Conservation (phyloP, 1,140 invertebrate species). For the Drosophila kurseongensis region DNA sequence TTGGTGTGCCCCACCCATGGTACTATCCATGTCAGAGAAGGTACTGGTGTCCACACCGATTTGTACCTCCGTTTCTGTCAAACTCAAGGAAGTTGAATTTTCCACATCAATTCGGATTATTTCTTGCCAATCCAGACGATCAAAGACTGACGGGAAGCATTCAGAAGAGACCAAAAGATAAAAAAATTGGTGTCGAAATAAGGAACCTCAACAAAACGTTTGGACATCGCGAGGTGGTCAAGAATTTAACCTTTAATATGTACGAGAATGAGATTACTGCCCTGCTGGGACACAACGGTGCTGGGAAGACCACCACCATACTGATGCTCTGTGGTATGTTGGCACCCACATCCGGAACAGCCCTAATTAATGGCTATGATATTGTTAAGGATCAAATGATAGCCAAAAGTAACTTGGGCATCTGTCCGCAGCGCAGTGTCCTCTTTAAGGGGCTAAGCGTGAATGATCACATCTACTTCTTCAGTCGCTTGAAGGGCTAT, state of each 20-base stretch:
- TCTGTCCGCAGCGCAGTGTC: conserved; percentile 98
- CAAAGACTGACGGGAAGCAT: conserved; percentile 58
- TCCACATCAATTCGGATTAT: neutral
- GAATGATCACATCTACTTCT: conserved; percentile 94
- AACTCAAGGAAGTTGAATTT: neutral
- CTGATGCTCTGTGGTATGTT: conserved; percentile 91
- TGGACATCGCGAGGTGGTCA: conserved; percentile 88
- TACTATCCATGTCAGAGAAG: conserved; percentile 89
- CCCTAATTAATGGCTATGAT: conserved; percentile 88
- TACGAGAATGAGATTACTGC: conserved; percentile 88
- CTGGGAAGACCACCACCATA: conserved; percentile 91
- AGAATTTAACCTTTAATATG: conserved; percentile 89
- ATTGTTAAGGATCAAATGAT: conserved; percentile 86
- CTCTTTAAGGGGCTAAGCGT: conserved; percentile 96
- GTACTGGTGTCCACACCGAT: conserved; percentile 83
- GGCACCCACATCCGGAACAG: conserved; percentile 88
- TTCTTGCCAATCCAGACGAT: neutral
- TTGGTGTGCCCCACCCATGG: conserved; percentile 89
- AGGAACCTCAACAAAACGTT: conserved; percentile 87
- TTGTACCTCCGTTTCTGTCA: neutral
- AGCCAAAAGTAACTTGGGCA: conserved; percentile 90
- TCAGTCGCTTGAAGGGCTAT: conserved; percentile 89
- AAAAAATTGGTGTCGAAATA: conserved; percentile 87
- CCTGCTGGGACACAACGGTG: conserved; percentile 92
- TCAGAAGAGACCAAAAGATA: conserved; percentile 86